A percentile compares a stretch with the other conserved stretches of the same genome.
Conservation (phyloP, 2,797 vertebrate species). For the Microctenopoma steveboyesi region DNA sequence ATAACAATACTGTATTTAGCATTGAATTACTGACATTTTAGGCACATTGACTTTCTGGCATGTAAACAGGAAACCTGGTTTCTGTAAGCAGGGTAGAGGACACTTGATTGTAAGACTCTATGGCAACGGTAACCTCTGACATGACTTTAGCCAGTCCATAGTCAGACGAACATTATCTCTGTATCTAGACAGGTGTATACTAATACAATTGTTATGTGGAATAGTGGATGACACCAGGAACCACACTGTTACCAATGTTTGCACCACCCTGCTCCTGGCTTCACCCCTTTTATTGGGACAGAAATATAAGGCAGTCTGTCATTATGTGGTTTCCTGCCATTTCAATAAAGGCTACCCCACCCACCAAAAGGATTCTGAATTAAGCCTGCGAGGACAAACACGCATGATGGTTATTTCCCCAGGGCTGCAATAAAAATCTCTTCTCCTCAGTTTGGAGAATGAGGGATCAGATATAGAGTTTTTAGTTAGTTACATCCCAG, state of each 20-base stretch:
- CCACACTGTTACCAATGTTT: conserved; percentile 46
- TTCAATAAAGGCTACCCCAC: conserved; percentile 60
- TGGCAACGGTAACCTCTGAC: too few relatives aligned
- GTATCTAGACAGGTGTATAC: conserved; percentile 27
- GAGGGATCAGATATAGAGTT: conserved; percentile 41
- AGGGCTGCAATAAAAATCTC: conserved; percentile 50
- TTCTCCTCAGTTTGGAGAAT: conserved; percentile 30
- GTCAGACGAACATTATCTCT: neutral
- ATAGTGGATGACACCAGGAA: conserved; percentile 36
- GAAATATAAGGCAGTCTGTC: conserved; percentile 67
- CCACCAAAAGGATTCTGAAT: conserved; percentile 67
- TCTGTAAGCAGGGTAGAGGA: too few relatives aligned
- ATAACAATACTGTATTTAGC: too few relatives aligned
- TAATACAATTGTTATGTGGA: conserved; percentile 44
- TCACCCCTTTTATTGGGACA: conserved; percentile 51
- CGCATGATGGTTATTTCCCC: conserved; percentile 57
- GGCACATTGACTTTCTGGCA: too few relatives aligned
- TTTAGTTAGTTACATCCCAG: conserved; percentile 40
- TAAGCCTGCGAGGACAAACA: conserved; percentile 55
- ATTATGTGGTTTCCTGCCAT: conserved; percentile 77
- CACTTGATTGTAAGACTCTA: too few relatives aligned
- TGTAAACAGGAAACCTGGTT: too few relatives aligned
- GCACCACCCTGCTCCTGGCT: neutral
- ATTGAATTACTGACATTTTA: too few relatives aligned
- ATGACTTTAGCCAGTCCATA: too few relatives aligned